Evolutionary conservation across 2,113 vertebrate species (phyloP), one percentile per base, ranked within the genome.

Genomic region (Microcebus lehilahytsara): DNA sequence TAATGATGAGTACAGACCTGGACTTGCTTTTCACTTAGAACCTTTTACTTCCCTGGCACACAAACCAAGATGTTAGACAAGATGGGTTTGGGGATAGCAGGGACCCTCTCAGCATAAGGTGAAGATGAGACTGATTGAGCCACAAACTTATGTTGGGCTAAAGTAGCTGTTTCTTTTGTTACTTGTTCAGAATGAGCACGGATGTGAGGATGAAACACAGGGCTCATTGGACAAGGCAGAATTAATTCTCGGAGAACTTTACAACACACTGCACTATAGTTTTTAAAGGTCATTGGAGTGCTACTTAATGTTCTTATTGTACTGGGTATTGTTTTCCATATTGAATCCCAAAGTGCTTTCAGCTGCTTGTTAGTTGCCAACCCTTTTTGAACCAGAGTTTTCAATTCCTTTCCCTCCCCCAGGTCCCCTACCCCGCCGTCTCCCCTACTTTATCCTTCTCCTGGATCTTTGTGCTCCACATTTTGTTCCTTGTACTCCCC

Each of bases 291-390:
- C 58, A 72, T 64, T 2, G 0, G 16, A 5, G 34, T 81, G 91
- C 37, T 56, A 69, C 34, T 96, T 22, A 86, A 74, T 94, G 80
- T 89, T 1, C 1, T 94, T 93, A 93, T n/a, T 53, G 5, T 40
- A 37, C 25, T 89, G 42, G n/a, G 51, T 93, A 58, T 91, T 60
- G 19, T 89, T 96, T 97, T 96, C 93, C 42, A 62, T 95, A 34
- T 60, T 62, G 58, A 95, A 87, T 91, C 95, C 78, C 95, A 87
- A 85, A 89, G 51, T 72, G 58, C 96, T 97, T 94, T 93, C 85
- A 72, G 19, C 6, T 74, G 42, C 89, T 93, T 79, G 40, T n/a
- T 72, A 62, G 72, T 34, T 86, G 72, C 95, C 34, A 89, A 9
- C 85, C 90, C 51, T 64, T 83, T 86, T 74, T 37, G 16, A 74